Evolutionary conservation across 2,888 invertebrate species (phyloP), one percentile per base, ranked within the genome.

Genomic region (Diplazon laetatorius): DNA sequence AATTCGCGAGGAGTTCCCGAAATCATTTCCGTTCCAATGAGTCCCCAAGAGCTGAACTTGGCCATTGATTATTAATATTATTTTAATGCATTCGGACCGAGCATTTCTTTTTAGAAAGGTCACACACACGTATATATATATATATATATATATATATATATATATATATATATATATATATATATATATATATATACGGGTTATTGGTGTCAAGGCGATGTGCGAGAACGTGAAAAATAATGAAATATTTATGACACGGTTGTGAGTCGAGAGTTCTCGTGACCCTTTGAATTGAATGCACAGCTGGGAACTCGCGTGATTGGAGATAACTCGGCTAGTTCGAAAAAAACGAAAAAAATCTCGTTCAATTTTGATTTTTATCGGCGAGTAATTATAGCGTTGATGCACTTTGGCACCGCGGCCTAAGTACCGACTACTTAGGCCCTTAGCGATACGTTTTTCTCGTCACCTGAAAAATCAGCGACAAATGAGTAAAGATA

Each of bases 21-120:
- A 59, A 52, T 66, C 22, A 66, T 52, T 66, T 66, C 55, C 66
- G 42, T 12, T 22, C 25, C 39, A 42, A 66, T 55, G 52, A 66
- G n/a, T 2, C 66, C 39, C 12, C 52, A 16, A 10, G 25, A 39
- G 50, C 10, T 65, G 6, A 20, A 9, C 10, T 22, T 20, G 2
- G 30, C 10, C 66, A 66, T 66, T 52, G 8, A 25, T 66, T 66
- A 66, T 66, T 66, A 66, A 66, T 66, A 39, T 39, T 18, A 30
- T 25, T 42, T 4, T 55, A 55, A 68, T 68, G 44, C 42, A 55
- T 16, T 14, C 12, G 25, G 52, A 9, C 3, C 18, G 42, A 42
- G 16, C 18, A 55, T 55, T 55, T 44, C 12, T 37, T 25, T 55
- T 25, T 9, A 35, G 30, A 10, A 14, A n/a, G n/a, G n/a, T n/a